Base-by-base conservation (phyloP, 2,113 vertebrate genomes). In the Falco punctatus region DNA sequence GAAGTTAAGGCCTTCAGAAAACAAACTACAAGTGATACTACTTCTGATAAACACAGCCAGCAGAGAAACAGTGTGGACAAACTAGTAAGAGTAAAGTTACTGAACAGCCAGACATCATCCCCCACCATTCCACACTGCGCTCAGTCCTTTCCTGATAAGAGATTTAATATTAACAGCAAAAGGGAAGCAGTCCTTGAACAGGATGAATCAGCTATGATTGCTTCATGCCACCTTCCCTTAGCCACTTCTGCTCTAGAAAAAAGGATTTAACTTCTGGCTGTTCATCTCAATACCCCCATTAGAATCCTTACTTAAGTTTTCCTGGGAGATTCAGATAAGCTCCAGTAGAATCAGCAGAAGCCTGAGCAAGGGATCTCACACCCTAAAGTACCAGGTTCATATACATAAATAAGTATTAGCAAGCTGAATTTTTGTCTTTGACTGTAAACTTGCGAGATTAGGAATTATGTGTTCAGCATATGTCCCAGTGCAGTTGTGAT, bases 161-260 rank as follows among this genome's bases (percentile, higher is more conserved):
- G 94, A 69, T 81, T 92, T 88, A 96, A 94, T 89, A 96, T 94
- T 95, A 96, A 97, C 92, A 86, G 65, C 65, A 89, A 59, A 87
- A 89, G 58, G 66, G 54, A 94, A 92, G 35, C 12, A 78, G 83
- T 58, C 86, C 88, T 95, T 89, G 86, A 94, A 87, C 49, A 81
- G 57, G 78, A 84, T 52, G 27, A 82, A 88, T 86, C 75, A 74
- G 52, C 82, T 72, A 15, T 1, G 2, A 85, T 72, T 92, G 65
- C 83, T 82, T 85, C 70, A 94, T 21, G 8, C n/a, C 64, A 48
- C 19, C 11, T 59, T 91, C 10, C 38, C 52, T 72, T 91, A 88
- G 75, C 65, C 40, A 71, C 40, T 88, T 89, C 40, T 71, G 52
- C 40, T 84, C 61, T 24, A 28, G 46, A 46, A 88, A 42, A 88